Evolutionary conservation across 2,797 vertebrate species (phyloP), one percentile per base, ranked within the genome.

Genomic region (Morus bassanus): DNA sequence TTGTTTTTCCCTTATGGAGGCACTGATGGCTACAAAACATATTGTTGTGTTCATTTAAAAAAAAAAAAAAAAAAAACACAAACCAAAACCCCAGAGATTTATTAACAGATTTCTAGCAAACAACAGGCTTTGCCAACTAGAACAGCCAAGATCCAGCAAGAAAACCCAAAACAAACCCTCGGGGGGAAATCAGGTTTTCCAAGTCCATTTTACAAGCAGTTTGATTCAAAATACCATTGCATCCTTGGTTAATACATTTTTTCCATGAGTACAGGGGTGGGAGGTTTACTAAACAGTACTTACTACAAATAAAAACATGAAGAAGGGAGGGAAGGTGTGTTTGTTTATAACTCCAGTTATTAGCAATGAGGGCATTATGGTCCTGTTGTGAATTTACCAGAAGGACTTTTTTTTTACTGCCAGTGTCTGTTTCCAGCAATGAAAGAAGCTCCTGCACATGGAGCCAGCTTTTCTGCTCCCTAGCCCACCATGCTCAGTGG

Each of bases 401-500:
- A 76, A 41, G 33, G 30, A 56, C 19, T n/a, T 70, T 28, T 60
- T 24, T 39, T 48, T 69, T 51, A 13, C 33, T 39, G 60, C 23
- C 41, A 10, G 28, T 9, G 24, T 31, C 56, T 51, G 18, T 25
- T 35, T 28, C 53, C 19, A 33, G 53, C 2, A 4, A n/a, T 19
- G 46, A n/a, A 16, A 35, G 43, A 68, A 39, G 25, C 37, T 37
- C 27, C 37, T 63, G 60, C 60, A 10, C 27, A 19, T 13, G 9
- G 22, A 68, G 30, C 15, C 60, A 63, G 53, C 25, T 46, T 15
- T 51, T 10, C 37, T 50, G 21, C 35, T 60, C 33, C 60, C 31
- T 39, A 69, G 17, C 35, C 39, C 43, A 9, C 25, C 14, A 1
- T 6, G n/a, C 27, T 41, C 3, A 0, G 13, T 16, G 28, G 28